Conservation (phyloP, 2,888 invertebrate genomes). For the Zygogramma bicolorata region DNA sequence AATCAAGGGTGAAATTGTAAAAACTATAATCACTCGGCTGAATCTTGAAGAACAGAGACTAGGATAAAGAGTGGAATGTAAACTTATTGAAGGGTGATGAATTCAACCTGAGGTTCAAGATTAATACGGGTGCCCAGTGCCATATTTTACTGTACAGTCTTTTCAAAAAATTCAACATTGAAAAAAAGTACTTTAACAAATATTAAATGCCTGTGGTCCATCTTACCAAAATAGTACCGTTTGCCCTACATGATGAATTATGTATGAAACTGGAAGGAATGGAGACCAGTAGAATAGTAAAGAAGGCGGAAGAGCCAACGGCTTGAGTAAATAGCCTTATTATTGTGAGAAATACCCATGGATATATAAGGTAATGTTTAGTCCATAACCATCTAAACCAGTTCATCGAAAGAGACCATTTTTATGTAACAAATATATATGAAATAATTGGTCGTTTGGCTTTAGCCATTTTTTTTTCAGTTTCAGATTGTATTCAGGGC, state of each 20-base stretch:
- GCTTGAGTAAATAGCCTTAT: constrained; percentile 34
- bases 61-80: too few species aligned
- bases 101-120: too few species aligned
- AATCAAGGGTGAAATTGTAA: neutral
- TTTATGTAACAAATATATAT: constrained; percentile 7
- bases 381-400: constrained; percentile 23
- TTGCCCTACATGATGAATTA: constrained; percentile 1
- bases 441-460: constrained; percentile 5
- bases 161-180: too few species aligned
- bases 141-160: too few species aligned
- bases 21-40: neutral
- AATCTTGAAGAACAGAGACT: constrained; percentile 9
- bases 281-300: constrained; percentile 28
- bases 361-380: too few species aligned
- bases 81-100: too few species aligned
- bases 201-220: neutral
- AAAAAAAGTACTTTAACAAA: too few species aligned
- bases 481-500: too few species aligned
- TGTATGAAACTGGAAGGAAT: constrained; percentile 23
- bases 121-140: too few species aligned
- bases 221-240: constrained; percentile 18
- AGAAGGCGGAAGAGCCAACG: constrained; percentile 25
- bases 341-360: too few species aligned
- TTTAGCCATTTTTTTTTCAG: constrained; percentile 46
- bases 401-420: constrained; percentile 36